Conservation (phyloP, 1,140 invertebrate species). For the Gryllus bimaculatus region DNA sequence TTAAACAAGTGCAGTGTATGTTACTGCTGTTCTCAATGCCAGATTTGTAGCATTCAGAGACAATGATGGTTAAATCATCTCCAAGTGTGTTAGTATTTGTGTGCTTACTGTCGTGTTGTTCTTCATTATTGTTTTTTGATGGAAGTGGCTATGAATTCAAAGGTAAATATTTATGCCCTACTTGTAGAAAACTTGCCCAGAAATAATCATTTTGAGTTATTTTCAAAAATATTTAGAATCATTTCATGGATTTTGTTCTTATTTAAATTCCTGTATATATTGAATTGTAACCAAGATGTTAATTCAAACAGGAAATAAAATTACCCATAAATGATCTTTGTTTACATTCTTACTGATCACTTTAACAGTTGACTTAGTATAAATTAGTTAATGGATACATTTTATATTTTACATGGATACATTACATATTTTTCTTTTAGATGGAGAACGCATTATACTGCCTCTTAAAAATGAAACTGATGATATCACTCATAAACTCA, state of each 20-base stretch:
- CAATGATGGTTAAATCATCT: too few relatives aligned
- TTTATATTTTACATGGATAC: too few relatives aligned
- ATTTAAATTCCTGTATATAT: background rate
- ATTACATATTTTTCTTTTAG: conserved; percentile 33
- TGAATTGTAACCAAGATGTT: background rate
- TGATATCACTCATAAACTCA: background rate
- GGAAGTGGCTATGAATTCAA: background rate
- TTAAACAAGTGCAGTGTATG: background rate
- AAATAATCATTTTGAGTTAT: background rate
- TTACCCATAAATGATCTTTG: too few relatives aligned
- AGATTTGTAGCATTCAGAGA: too few relatives aligned
- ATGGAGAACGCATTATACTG: conserved; percentile 24
- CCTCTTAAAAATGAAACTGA: conserved; percentile 22
- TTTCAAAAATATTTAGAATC: background rate
- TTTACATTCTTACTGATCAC: too few relatives aligned
- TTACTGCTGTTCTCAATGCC: background rate
- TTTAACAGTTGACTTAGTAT: too few relatives aligned
- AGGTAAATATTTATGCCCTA: background rate
- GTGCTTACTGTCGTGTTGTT: background rate
- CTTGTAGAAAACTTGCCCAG: background rate
- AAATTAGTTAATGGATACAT: too few relatives aligned
- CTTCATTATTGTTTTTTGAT: background rate
- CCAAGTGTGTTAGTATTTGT: background rate
- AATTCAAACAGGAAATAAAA: too few relatives aligned
- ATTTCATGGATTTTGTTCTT: background rate